Evolutionary conservation across 2,113 vertebrate species (phyloP), one percentile per base, ranked within the genome.

Genomic region (Hepsetus odoe): DNA sequence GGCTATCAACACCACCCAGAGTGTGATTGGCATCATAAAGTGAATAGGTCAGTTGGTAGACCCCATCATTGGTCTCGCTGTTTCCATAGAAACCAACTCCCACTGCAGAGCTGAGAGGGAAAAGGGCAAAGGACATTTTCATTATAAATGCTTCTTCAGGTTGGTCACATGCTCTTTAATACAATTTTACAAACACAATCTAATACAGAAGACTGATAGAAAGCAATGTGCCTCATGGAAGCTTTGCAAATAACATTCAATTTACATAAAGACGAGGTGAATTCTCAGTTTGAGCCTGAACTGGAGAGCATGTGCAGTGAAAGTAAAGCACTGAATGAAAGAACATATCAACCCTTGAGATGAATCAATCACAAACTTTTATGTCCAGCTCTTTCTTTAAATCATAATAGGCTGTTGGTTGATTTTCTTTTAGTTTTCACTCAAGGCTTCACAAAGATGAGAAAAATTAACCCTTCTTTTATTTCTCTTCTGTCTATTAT

Each of bases 51-150:
- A 99, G 92, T 92, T 97, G 97, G 91, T 96, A 93, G 46, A 96
- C 87, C 0, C 97, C 97, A 0, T 99, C 97, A 0, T 96, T 97
- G 90, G 95, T 94, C 92, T 99, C 95, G 0, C 98, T 99, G 94
- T 99, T 99, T 76, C 98, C 98, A 33, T 98, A 99, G 92, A 99
- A 99, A 91, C 98, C 98, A 38, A 97, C 73, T 22, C 96, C 96
- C 0, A 99, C 93, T 0, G 96, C 96, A 13, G 92, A 94, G n/a
- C 98, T 99, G 84, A 59, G 73, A 83, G 81, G 67, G 64, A 75
- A 22, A 72, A 40, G 80, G 32, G 35, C 68, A 86, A 76, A 84
- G 74, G 64, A 65, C 16, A 80, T 77, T 65, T 72, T 72, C 51
- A 24, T 59, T 58, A 71, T 11, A 58, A 44, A 69, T 12, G 65